Conservation (phyloP, 2,113 vertebrate genomes). For the Siniperca knerii region DNA sequence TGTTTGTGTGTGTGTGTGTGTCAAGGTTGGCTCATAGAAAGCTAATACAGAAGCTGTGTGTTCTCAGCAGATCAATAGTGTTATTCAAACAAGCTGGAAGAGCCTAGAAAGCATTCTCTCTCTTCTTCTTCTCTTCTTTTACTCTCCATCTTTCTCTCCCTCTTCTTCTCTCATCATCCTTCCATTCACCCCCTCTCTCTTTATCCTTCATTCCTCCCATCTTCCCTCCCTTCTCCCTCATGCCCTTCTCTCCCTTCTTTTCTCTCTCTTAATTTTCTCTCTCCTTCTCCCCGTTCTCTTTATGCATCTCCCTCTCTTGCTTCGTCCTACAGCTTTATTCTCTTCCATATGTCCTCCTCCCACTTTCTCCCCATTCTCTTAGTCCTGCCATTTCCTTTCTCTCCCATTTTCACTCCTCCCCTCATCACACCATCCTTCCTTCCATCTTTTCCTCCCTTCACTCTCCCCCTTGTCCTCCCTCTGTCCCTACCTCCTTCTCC, state of each 20-base stretch:
- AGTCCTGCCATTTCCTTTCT: no score
- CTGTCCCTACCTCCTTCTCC: neutral
- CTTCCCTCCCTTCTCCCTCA: neutral
- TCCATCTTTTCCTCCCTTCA: neutral
- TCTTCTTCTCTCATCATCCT: neutral
- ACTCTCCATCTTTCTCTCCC: neutral
- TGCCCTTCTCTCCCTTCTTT: neutral
- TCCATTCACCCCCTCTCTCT: neutral
- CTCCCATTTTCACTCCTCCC: neutral
- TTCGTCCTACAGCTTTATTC: neutral
- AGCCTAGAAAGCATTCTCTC: neutral
- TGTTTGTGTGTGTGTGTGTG: constrained; percentile 26
- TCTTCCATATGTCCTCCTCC: neutral
- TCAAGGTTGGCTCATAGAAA: constrained; percentile 17
- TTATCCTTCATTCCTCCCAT: neutral
- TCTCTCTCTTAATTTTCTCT: neutral
- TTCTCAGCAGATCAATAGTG: constrained; percentile 51
- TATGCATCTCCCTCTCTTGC: neutral
- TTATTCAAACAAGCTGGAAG: constrained; percentile 44
- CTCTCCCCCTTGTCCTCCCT: neutral
- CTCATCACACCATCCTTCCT: neutral
- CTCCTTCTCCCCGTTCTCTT: neutral
- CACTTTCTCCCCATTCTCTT: neutral
- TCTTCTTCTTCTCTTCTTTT: no score
- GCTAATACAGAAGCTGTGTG: constrained; percentile 22